Evolutionary conservation across 2,113 vertebrate species (phyloP), one percentile per base, ranked within the genome.

Genomic region (Mustelus asterias): DNA sequence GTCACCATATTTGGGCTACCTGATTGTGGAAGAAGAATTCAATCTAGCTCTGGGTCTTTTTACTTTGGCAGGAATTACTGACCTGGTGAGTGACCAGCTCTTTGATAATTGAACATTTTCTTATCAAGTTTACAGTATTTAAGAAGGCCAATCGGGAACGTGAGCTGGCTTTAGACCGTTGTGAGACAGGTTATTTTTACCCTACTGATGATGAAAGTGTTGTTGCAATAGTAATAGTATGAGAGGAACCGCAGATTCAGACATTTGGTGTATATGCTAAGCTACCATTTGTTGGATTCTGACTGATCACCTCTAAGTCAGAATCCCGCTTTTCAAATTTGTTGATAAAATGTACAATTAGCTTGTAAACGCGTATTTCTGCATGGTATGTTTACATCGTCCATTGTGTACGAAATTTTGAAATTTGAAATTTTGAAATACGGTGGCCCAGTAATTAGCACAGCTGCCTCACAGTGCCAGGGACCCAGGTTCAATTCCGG

Each of bases 21-120:
- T 99, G 97, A 98, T 99, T 83, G 98, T 99, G 44, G 98, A 98
- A 96, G 98, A 99, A 97, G 98, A 99, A 96, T 99, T 99, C 97
- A 97, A 98, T 95, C 95, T 99, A 70, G 99, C 99, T 0, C 97
- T 99, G 0, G 99, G 98, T 95, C 98, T 99, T 88, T 99, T 99
- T 96, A 97, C 97, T 24, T 96, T 99, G 96, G 99, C 99, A 0
- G 99, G 99, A n/a, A 96, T 99, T 0, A 99, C 99, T 0, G 99
- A 99, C 97, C 96, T 99, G 98, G 99, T 99, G 97, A 1, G 98
- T 97, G 67, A 65, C 33, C 63, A 14, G 7, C 16, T 83, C 9
- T 96, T 8, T 37, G 22, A 72, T 33, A 48, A 54, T 54, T 95
- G 20, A 24, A 72, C 10, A 95, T 0, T 13, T 54, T 70, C 70